Evolutionary conservation across 1,140 invertebrate genomes (phyloP).

Genomic region (Brevipalpus yothersi): DNA sequence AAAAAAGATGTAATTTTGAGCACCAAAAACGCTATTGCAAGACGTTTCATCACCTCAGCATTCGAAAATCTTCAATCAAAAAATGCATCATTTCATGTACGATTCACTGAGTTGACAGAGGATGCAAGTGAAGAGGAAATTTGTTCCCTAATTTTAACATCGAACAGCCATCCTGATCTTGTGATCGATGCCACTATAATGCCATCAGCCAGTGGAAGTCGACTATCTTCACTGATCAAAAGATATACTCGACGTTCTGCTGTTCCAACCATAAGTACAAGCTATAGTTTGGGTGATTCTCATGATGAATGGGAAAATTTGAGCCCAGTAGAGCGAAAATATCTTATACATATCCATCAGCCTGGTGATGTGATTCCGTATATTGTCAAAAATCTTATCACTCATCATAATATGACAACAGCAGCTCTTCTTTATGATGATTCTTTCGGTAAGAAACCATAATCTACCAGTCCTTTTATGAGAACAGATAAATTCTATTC

Average conservation of each 20-base stretch:
- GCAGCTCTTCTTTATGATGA: conserved; percentile 69
- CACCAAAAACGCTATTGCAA: too few species aligned
- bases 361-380: conserved; percentile 57
- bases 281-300: conserved; percentile 20
- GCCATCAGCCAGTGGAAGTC: not conserved
- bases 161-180: too few species aligned
- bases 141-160: too few species aligned
- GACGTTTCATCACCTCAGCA: too few species aligned
- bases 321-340: conserved; percentile 23
- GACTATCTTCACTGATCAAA: conserved; percentile 49
- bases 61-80: too few species aligned
- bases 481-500: too few species aligned
- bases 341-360: conserved; percentile 42
- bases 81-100: too few species aligned
- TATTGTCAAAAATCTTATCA: conserved; percentile 47
- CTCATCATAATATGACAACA: conserved; percentile 57
- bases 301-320: not conserved
- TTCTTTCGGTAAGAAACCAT: conserved; percentile 41
- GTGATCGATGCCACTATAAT: too few species aligned
- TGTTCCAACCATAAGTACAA: conserved; percentile 51
- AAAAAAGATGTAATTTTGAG: too few species aligned
- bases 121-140: too few species aligned
- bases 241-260: conserved; percentile 46
- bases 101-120: too few species aligned
- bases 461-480: too few species aligned